These are phyloP conservation scores for Resseliella maxima DNA, from an alignment of 2,888 invertebrate genomes.

Conservation along the genomic window DNA sequence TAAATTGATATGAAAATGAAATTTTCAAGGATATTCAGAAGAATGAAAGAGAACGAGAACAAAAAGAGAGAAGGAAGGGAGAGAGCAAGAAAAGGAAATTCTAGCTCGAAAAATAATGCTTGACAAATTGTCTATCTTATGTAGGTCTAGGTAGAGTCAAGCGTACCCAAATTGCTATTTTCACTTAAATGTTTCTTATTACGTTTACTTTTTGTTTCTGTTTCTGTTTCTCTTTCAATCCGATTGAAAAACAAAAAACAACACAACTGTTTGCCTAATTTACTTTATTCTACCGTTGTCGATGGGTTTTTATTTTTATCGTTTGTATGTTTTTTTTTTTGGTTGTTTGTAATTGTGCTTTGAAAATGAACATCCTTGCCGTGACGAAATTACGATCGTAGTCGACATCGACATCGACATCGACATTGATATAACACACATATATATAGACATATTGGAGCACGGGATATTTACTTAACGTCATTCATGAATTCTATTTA, in stretches of 20 bases:
- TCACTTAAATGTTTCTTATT: constrained; percentile 9
- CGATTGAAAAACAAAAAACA: not conserved
- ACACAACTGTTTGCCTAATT: not conserved
- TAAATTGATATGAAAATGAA: constrained; percentile 25
- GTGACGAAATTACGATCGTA: not conserved
- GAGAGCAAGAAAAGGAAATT: not conserved
- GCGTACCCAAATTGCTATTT: not conserved
- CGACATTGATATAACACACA: not conserved
- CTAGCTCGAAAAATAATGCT: not conserved
- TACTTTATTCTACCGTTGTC: not conserved
- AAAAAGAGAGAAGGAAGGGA: not conserved
- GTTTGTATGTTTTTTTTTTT: not conserved
- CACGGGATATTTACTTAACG: not conserved
- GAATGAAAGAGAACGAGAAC: not conserved
- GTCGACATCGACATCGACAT: not conserved
- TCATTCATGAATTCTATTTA: constrained; percentile 9
- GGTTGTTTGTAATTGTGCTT: not conserved
- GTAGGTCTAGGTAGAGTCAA: constrained; percentile 45
- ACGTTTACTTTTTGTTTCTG: not conserved
- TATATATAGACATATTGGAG: not conserved
- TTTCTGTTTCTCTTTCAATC: not conserved
- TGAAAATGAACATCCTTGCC: constrained; percentile 9
- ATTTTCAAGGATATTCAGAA: constrained; percentile 32
- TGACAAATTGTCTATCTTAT: constrained; percentile 5
- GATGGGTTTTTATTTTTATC: not conserved